Percentiles rank a stretch among this genome's conserved stretches.
Conservation (phyloP, 2,888 invertebrate genomes). For the Muscina levida region DNA sequence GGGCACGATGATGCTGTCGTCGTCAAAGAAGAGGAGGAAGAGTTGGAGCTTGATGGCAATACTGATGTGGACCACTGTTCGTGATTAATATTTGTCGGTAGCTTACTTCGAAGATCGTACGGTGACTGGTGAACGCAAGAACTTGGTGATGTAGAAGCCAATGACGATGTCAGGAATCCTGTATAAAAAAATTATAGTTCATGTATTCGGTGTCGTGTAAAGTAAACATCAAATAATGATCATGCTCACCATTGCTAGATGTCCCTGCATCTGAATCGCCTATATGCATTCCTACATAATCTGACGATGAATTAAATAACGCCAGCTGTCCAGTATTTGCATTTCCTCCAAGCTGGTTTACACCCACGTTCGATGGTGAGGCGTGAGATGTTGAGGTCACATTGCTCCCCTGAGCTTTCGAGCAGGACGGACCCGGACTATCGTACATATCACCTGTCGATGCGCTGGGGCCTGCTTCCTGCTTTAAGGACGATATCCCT, state of each 20-base stretch:
- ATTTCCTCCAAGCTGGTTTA: slow-evolving; percentile 53
- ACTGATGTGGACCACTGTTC: slow-evolving; percentile 76
- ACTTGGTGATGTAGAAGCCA: slow-evolving; percentile 75
- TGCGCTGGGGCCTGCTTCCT: slow-evolving; percentile 37
- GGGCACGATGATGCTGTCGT: slow-evolving; percentile 38
- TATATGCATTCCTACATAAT: slow-evolving; percentile 60
- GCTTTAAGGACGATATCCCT: slow-evolving; percentile 63
- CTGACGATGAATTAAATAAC: slow-evolving; percentile 51
- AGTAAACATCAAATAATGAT: not conserved
- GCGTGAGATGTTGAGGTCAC: slow-evolving; percentile 33
- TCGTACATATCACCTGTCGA: slow-evolving; percentile 59
- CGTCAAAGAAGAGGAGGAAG: slow-evolving; percentile 45
- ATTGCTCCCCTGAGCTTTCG: slow-evolving; percentile 50
- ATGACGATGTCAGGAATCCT: slow-evolving; percentile 66
- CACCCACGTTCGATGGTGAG: slow-evolving; percentile 39
- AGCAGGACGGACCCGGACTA: slow-evolving; percentile 57
- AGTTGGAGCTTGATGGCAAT: slow-evolving; percentile 80
- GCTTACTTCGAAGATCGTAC: slow-evolving; percentile 93
- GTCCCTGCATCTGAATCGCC: slow-evolving; percentile 56
- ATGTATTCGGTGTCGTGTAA: not conserved
- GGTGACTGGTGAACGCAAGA: slow-evolving; percentile 89
- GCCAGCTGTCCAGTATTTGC: slow-evolving; percentile 50
- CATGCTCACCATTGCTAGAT: slow-evolving; percentile 57
- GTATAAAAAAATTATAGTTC: slow-evolving; percentile 5
- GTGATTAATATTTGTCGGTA: slow-evolving; percentile 74